Base-by-base conservation (phyloP, 2,113 vertebrate species). In the Trinectes maculatus region DNA sequence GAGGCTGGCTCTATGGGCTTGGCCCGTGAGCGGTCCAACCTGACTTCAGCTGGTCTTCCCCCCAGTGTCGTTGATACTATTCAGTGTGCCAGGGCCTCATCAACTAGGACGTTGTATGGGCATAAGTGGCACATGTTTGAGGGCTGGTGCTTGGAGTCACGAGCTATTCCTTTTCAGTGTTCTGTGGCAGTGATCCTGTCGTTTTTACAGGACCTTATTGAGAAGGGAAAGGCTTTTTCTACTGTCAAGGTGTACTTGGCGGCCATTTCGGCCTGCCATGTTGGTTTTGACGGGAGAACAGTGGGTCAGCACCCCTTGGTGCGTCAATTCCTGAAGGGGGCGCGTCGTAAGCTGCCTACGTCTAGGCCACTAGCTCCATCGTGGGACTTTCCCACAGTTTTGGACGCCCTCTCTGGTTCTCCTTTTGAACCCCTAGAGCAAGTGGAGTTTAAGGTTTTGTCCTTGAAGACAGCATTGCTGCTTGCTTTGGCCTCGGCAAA, bases 341-440 rank as follows among this genome's bases (percentile, higher is more conserved):
- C 1, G 4, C 33, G 33, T 2, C 6, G 33, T 3, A 5, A 5
- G 13, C 36, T n/a, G 13, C 15, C 15, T 15, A 16, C 6, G 7
- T n/a, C 36, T 0, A n/a, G 3, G 15, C 15, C 15, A 3, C 8
- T 39, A 5, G 2, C 5, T 16, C 15, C 4, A 5, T 7, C 36
- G 0, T n/a, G 15, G 36, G 15, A n/a, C 6, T 6, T 39, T 4
- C 1, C 15, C 5, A 15, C 16, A 6, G 36, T 39, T 7, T 15
- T n/a, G 1, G 15, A 8, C 1, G 15, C 4, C 2, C 15, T n/a
- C 2, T 4, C 2, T 1, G 9, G 36, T n/a, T 15, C 8, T n/a
- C 36, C 15, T 11, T 39, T 39, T n/a, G 15, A n/a, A 2, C 36
- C 36, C 15, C 15, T 37, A 13, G 36, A 15, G 8, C 13, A 39